Evolutionary conservation across 53 echinoderm and acorn worm genomes (phyloP).

Genomic region (Patiria pectinifera): DNA sequence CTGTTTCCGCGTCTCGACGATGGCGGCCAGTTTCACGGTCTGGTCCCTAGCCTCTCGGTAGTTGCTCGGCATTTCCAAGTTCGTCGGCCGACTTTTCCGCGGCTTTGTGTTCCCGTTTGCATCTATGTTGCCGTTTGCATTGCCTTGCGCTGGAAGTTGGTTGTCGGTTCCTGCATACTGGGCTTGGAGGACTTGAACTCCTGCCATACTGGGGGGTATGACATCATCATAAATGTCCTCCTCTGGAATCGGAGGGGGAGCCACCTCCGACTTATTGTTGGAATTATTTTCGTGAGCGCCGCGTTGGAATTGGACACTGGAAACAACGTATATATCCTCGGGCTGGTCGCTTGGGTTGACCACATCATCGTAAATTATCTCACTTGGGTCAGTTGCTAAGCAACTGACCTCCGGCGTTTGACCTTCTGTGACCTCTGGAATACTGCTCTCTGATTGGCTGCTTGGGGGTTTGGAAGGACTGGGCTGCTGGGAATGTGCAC

Average conservation of each 20-base stretch:
- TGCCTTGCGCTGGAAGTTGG: background rate
- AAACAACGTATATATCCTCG: conserved; percentile 13
- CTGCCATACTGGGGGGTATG: conserved; percentile 20
- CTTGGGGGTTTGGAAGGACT: background rate
- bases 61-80: conserved; percentile 34
- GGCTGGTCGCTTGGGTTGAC: background rate
- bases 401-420: background rate
- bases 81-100: conserved; percentile 45
- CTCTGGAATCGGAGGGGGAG: background rate
- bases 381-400: background rate
- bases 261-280: background rate
- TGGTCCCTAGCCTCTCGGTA: conserved; percentile 1
- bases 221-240: conserved; percentile 42
- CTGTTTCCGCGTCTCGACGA: conserved; percentile 14
- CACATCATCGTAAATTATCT: background rate
- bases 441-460: conserved; percentile 39
- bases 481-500: background rate
- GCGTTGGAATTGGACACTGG: background rate
- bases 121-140: background rate
- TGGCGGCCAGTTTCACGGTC: conserved; percentile 32
- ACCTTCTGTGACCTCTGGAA: background rate
- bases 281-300: conserved; percentile 34
- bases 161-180: background rate
- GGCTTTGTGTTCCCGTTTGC: conserved; percentile 5
- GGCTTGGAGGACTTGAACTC: background rate